These are phyloP conservation scores for Phasia obesa DNA, from an alignment of 2,888 invertebrate species.

Conservation along the genomic window DNA sequence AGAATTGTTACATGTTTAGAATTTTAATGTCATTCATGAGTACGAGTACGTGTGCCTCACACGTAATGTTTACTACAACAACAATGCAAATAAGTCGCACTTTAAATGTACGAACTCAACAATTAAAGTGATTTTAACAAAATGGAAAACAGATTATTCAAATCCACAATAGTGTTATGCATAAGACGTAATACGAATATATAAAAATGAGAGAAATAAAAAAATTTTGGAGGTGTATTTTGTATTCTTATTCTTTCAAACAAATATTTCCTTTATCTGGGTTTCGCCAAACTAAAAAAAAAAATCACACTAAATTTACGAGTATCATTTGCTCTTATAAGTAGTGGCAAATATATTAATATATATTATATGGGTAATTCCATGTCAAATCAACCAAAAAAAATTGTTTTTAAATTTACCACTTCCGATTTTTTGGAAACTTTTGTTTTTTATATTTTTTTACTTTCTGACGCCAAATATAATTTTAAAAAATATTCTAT, in stretches of 20 bases:
- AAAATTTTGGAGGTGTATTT: no score
- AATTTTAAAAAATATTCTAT: no score
- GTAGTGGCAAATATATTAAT: no score
- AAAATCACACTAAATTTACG: no score
- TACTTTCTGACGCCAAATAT: no score
- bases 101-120: conserved; percentile 17
- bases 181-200: not conserved
- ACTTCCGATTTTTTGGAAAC: no score
- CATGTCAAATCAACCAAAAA: no score
- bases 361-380: no score
- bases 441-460: no score
- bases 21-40: conserved; percentile 45
- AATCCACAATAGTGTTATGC: not conserved
- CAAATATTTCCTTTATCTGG: conserved; percentile 57
- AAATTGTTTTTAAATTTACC: no score
- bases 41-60: conserved; percentile 18
- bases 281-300: no score
- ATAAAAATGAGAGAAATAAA: not conserved
- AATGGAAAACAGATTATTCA: not conserved
- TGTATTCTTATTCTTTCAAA: not conserved
- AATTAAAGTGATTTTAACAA: conserved; percentile 6
- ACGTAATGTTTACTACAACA: conserved; percentile 37
- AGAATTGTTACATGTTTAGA: conserved; percentile 58
- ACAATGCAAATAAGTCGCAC: conserved; percentile 15
- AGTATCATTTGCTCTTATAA: no score